These are phyloP conservation scores for Salmo trutta DNA, from an alignment of 2,797 vertebrate species.

Conservation along the genomic window DNA sequence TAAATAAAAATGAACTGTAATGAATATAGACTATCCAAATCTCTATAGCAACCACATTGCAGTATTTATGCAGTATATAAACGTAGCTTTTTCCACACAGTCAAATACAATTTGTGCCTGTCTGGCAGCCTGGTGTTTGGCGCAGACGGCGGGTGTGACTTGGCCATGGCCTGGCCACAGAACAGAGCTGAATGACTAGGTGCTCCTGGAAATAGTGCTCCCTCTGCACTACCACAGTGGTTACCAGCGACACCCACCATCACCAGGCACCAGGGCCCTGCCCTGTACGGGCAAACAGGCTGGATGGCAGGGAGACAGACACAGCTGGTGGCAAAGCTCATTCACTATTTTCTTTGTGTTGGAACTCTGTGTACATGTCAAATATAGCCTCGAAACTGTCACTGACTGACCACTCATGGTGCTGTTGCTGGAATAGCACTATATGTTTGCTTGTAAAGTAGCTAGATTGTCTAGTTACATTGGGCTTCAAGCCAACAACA, in stretches of 20 bases:
- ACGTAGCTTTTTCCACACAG: constrained; percentile 2
- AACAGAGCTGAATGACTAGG: background rate
- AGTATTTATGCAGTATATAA: background rate
- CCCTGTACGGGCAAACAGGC: constrained; percentile 23
- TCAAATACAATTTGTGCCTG: constrained; percentile 3
- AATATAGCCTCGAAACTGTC: background rate
- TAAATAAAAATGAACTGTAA: constrained; percentile 3
- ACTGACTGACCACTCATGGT: background rate
- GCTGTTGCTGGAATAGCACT: constrained; percentile 2
- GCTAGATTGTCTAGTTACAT: background rate
- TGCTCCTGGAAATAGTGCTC: constrained; percentile 44
- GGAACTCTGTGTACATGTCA: background rate
- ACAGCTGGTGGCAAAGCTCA: constrained; percentile 1
- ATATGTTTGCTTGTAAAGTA: background rate
- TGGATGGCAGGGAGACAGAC: constrained; percentile 23
- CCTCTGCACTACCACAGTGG: constrained; percentile 28
- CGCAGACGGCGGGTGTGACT: constrained; percentile 43
- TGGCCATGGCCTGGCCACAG: constrained; percentile 50
- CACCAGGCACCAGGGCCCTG: constrained; percentile 23
- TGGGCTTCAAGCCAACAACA: background rate
- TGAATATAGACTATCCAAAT: background rate
- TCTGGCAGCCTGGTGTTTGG: background rate
- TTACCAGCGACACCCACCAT: constrained; percentile 28
- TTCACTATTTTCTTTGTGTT: background rate
- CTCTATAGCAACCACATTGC: background rate